Base-by-base conservation (phyloP, 2,888 invertebrate genomes). In the Scaptomyza caliginosa region DNA sequence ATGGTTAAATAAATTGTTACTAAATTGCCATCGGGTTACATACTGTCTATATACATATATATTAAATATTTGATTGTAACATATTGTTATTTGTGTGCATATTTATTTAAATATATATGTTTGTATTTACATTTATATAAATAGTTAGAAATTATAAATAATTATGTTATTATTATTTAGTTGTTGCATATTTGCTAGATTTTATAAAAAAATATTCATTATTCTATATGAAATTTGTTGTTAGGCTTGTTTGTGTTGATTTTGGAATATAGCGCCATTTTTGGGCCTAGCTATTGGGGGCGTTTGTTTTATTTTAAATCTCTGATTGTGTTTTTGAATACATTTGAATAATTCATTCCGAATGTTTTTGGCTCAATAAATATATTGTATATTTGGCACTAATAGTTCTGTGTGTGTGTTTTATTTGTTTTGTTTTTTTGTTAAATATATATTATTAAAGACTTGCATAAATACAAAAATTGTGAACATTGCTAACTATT, bases 381-480 rank as follows among this genome's bases (percentile, higher is more conserved):
- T 64, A 28, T 64, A n/a, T n/a, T n/a, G 23, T 77, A 84, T 75
- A 73, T 80, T 86, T 89, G 90, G 90, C 90, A 89, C 89, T 65
- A 59, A 28, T 81, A 78, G 63, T 72, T 82, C 64, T 58, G 66
- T 45, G 51, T 55, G 46, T 16, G 4, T 46, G 13, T n/a, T n/a
- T n/a, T n/a, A n/a, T n/a, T n/a, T 38, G 39, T 32, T 48, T 26
- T 11, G n/a, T 30, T 46, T 17, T 32, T 17, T 32, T 17, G 30
- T 11, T 21, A 28, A 7, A 19, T 19, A 13, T 46, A 43, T 67
- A 52, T 65, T n/a, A n/a, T n/a, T n/a, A n/a, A n/a, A 43, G 49
- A 60, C 38, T 62, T 51, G 45, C 45, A 59, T 58, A 59, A 40
- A 60, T 77, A 67, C 52, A 84, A 77, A 67, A 67, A 74, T 59